Base-by-base conservation (phyloP, 2,797 vertebrate genomes). In the Neosilurus mollespiculum region DNA sequence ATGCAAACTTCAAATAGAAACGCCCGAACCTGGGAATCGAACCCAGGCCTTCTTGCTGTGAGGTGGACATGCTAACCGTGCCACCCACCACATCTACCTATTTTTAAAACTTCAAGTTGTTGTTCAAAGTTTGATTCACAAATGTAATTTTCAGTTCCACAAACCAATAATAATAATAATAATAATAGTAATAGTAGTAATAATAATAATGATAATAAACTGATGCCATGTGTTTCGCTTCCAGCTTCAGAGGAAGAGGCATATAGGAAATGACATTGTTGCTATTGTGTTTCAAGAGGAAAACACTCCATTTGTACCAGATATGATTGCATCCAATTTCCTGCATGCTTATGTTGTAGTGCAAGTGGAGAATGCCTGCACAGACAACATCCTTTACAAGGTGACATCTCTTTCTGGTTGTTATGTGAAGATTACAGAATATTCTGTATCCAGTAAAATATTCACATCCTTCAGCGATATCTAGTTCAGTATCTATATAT, bases 301-400 rank as follows among this genome's bases (percentile, higher is more conserved):
- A 93, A 99, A 96, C 93, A 99, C 97, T 0, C 98, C 98, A 0
- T 99, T 99, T 1, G 98, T 99, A 15, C 98, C 98, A 0, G 97
- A 99, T 65, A 99, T 99, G 97, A 99, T 99, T 2, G 97, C 98
- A 3, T 99, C 98, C 92, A 99, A 99, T 93, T 99, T 99, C 91
- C 92, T 99, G 59, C 97, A 99, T 0, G 97, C 96, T 56, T 99
- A 98, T 0, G 94, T 97, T 78, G 98, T 99, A 90, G 97, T 99
- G 87, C 98, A 99, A 92, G 96, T 96, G 58, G 96, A 97, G 91
- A 94, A 93, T 3, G 89, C 95, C 0, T 93, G 94, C 61, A 86
- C 94, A 0, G 94, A 95, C 7, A 95, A 96, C 3, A 94, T 97
- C 77, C 93, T 96, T 84, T 99, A 98, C 89, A 99, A 99, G 97